Evolutionary conservation across 1,140 invertebrate species (phyloP), one percentile per base, ranked within the genome.

Genomic region (Heliconius congener): DNA sequence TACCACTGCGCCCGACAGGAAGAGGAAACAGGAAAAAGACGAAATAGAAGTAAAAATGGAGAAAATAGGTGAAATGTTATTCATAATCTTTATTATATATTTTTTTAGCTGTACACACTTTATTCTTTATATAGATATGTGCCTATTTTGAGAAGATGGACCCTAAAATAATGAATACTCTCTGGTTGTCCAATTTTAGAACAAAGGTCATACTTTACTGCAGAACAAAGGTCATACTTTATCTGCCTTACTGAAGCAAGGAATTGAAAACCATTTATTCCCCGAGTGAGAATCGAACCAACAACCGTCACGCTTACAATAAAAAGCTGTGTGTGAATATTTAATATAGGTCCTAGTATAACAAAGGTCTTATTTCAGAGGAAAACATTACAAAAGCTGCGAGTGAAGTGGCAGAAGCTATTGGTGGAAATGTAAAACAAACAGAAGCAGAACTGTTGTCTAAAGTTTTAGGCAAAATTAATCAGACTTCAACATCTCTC

Each of bases 381-480:
- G 87, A 91, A 77, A 91, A 85, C 42, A 89, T 95, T 42, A 94
- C 90, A 60, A 93, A 95, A 82, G 97, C 97, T 46, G 97, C 96
- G 1, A 95, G 96, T 89, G 91, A 96, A 79, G 96, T 98, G 55
- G 97, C 97, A 70, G 86, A 95, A 82, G 91, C 89, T 27, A 86
- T 97, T 23, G 96, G 96, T 76, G 96, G 96, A 16, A 95, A 98
- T 92, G 92, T 94, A 16, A 95, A 96, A 86, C 95, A 97, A 94
- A 97, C 96, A 6, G 96, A 98, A 93, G 96, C 96, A 9, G 97
- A 98, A 87, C 91, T 98, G n/a, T 90, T 98, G 55, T 95, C 96
- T 34, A 97, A 96, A 91, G 92, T 97, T 9, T 92, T 96, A 55
- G 94, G 93, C 6, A 94, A 95, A 82, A 94, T 87, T 78, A 94